phyloP scores from a whole-genome alignment of 2,797 vertebrate species.

The Netta rufina region DNA sequence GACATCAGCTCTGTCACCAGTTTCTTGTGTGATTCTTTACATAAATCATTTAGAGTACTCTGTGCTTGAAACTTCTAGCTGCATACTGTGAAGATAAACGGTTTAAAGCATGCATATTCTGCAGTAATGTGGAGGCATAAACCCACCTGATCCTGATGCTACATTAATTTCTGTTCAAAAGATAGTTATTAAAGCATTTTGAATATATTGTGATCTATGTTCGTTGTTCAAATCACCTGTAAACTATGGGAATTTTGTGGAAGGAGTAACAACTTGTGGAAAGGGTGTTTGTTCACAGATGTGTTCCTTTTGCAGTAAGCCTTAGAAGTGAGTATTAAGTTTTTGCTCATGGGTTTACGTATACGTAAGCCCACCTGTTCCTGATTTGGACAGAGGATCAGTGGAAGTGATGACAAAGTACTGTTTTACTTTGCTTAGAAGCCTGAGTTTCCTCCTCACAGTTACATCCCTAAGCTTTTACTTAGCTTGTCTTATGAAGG shows the following conservation, averaged over 20 bases:
- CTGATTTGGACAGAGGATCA: background rate
- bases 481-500: background rate
- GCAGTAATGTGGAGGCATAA: background rate
- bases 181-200: background rate
- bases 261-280: background rate
- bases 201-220: background rate
- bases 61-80: background rate
- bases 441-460: background rate
- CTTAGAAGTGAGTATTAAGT: background rate
- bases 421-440: background rate
- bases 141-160: background rate
- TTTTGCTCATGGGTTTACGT: background rate
- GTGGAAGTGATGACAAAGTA: background rate
- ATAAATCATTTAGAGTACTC: background rate
- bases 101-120: background rate
- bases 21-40: background rate
- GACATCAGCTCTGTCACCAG: background rate
- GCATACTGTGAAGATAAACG: background rate
- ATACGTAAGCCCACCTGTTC: background rate
- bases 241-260: background rate
- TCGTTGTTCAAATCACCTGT: background rate
- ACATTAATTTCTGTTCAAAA: background rate
- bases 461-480: background rate
- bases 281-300: background rate
- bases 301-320: background rate